Evolutionary conservation across 2,797 vertebrate genomes (phyloP).

Genomic region (Eremophila alpestris): DNA sequence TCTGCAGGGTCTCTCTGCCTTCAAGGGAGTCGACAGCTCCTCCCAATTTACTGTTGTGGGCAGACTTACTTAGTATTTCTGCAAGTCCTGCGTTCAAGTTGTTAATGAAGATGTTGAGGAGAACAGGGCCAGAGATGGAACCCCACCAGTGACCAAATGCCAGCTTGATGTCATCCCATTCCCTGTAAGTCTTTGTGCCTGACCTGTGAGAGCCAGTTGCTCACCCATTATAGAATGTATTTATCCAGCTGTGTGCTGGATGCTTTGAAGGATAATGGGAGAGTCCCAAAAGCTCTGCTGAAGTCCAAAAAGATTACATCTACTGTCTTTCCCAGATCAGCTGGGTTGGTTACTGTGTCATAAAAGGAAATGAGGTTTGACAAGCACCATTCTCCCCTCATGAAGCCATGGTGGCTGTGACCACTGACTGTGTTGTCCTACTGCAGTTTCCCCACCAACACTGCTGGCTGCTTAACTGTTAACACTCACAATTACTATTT

Average conservation of each 20-base stretch:
- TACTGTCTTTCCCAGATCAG: background rate
- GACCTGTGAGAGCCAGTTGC: background rate
- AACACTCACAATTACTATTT: background rate
- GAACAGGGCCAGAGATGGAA: background rate
- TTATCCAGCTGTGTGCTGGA: background rate
- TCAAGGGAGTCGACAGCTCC: background rate
- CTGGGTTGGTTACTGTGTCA: rapidly evolving
- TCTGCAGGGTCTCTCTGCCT: background rate
- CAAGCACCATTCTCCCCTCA: background rate
- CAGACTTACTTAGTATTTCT: background rate
- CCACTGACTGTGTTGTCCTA: rapidly evolving
- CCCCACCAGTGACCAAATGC: background rate
- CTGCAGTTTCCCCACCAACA: background rate
- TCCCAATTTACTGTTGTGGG: rapidly evolving
- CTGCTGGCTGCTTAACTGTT: background rate
- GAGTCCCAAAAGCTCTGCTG: background rate
- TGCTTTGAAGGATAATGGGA: background rate
- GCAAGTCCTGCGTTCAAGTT: rapidly evolving
- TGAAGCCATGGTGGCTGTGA: background rate
- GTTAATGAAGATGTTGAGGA: background rate
- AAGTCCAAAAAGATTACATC: background rate
- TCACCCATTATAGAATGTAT: background rate
- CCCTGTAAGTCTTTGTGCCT: background rate
- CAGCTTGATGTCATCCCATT: background rate
- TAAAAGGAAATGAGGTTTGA: background rate